Evolutionary conservation across 2,113 vertebrate genomes (phyloP).

Genomic region (Eidolon helvum): DNA sequence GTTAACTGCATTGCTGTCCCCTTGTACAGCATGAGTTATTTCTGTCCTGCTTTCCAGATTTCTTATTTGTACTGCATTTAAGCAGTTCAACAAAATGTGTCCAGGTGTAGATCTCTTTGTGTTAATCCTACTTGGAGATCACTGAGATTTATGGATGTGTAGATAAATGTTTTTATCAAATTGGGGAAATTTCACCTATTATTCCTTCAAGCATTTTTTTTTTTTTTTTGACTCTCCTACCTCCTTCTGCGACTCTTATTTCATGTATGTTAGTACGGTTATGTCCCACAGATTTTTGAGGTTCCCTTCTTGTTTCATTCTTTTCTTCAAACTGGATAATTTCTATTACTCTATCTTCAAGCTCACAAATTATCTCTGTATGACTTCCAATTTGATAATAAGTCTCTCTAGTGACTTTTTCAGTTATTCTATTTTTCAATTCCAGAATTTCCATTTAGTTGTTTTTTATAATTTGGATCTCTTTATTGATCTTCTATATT

Average conservation of each 20-base stretch:
- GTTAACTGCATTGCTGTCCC: neutral
- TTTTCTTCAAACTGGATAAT: neutral
- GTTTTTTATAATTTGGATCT: neutral
- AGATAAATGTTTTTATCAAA: neutral
- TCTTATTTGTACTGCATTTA: neutral
- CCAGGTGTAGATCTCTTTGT: neutral
- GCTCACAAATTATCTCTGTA: neutral
- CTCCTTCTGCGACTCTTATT: neutral
- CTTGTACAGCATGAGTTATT: neutral
- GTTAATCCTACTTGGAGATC: neutral
- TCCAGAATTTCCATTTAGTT: neutral
- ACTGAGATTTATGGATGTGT: neutral
- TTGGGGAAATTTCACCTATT: neutral
- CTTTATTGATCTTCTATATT: neutral
- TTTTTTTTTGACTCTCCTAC: neutral
- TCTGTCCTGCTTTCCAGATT: neutral
- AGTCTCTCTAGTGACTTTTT: neutral
- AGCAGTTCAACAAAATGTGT: neutral
- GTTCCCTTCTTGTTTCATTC: neutral
- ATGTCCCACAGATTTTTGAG: neutral
- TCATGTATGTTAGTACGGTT: neutral
- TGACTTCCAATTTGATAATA: neutral
- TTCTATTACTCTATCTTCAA: neutral
- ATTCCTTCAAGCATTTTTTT: neutral
- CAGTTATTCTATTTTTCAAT: neutral